phyloP scores from a whole-genome alignment of 1,140 invertebrate genomes.

The Eupristina koningsbergeri region DNA sequence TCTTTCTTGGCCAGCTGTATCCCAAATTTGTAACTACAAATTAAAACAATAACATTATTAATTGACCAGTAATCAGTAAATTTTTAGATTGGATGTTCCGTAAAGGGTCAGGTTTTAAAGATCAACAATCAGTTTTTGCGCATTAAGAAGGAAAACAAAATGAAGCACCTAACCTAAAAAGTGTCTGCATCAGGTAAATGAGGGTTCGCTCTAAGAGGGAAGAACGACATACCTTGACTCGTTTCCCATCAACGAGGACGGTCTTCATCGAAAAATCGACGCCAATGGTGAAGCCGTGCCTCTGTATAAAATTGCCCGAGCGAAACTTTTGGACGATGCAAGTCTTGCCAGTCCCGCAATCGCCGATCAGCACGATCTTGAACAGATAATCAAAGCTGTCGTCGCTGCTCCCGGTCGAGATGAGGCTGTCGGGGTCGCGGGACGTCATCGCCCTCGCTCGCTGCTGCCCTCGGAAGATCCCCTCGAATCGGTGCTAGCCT shows the following conservation, averaged over 20 bases:
- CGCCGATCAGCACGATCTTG: constrained; percentile 88
- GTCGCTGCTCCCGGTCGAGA: constrained; percentile 74
- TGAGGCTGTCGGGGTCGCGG: constrained; percentile 75
- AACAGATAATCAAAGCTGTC: constrained; percentile 87
- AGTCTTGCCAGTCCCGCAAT: constrained; percentile 89
- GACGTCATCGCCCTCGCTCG: constrained; percentile 66
- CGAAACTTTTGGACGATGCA: constrained; percentile 93
- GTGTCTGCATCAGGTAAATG: background rate
- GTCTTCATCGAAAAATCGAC: constrained; percentile 99
- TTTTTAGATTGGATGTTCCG: background rate
- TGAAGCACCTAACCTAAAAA: constrained; percentile 24
- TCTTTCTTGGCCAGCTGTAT: constrained; percentile 93
- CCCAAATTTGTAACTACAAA: constrained; percentile 91
- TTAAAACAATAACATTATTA: background rate
- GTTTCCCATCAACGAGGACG: constrained; percentile 91
- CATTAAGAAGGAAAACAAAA: background rate
- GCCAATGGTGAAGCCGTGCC: constrained; percentile 94
- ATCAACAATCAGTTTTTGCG: background rate
- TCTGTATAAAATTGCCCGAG: constrained; percentile 93
- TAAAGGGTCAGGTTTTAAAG: background rate
- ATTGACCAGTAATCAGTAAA: background rate
- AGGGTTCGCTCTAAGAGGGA: no score
- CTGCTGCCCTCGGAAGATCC: no score
- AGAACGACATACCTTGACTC: constrained; percentile 84
- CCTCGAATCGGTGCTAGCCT: no score